Evolutionary conservation across 2,797 vertebrate genomes (phyloP), one percentile per base, ranked within the genome.

Genomic region (Danio jaintianensis): DNA sequence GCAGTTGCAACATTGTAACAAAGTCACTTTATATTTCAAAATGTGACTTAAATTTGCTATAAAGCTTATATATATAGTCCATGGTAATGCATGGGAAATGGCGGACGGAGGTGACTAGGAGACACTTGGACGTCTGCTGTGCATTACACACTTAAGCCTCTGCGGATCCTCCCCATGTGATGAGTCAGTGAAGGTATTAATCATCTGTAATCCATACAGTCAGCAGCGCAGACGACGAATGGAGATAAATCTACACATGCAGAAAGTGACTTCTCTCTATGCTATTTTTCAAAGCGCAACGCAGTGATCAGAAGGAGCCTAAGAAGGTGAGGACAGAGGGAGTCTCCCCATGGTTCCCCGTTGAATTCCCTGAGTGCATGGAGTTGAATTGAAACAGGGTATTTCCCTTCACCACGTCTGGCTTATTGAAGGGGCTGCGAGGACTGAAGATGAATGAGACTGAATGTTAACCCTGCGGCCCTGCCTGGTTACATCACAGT

Each of bases 361-460:
- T 71, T 66, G 71, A 55, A 69, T 74, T 52, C 38, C 36, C 36
- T 63, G 67, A 47, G 68, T 82, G 58, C 36, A 40, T 77, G 69
- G 43, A 79, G 22, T 78, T 84, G 83, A 75, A 75, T 75, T 69
- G 75, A 13, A 75, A 72, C 86, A 47, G 1, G 55, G 55, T 55
- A 20, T 47, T 62, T 13, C 76, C 82, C 79, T 74, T 58, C 12
- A 42, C 63, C 79, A 83, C 88, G 91, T 93, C 83, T 83, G 69
- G 89, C 91, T 86, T 88, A 68, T 64, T 45, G 85, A 89, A 89
- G 86, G 88, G 75, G 82, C 81, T 77, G 81, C 75, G 81, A 88
- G 82, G 76, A 75, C 85, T 86, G 83, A 88, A 91, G 90, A 92
- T 89, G 86, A 88, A 93, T 91, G 89, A 92, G 85, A 84, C 84